Conservation (phyloP, 2,797 vertebrate genomes). For the Graptemys geographica region DNA sequence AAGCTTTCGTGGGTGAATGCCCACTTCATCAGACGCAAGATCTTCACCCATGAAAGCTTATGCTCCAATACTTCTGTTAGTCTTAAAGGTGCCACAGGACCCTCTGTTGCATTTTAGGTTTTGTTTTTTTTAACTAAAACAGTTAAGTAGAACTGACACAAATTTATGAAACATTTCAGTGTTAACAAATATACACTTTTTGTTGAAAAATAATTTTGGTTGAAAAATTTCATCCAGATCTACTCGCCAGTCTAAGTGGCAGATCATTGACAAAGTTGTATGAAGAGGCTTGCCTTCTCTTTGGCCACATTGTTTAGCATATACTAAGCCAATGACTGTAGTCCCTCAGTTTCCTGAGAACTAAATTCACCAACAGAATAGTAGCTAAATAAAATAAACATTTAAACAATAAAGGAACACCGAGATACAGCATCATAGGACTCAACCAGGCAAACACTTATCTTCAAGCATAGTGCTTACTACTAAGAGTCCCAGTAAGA, state of each 20-base stretch:
- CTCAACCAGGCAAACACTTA: background rate
- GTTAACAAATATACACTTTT: background rate
- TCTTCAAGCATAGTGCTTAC: background rate
- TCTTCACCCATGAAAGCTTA: no score
- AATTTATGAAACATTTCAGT: background rate
- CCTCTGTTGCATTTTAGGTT: background rate
- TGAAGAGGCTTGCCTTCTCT: background rate
- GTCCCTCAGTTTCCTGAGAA: background rate
- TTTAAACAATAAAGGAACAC: background rate
- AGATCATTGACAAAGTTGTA: background rate
- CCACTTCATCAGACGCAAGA: no score
- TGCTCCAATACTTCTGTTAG: no score
- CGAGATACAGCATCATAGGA: fast-evolving
- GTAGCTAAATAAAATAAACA: background rate
- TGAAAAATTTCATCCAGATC: background rate
- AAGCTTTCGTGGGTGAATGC: no score
- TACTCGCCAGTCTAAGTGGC: background rate
- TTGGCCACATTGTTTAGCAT: background rate
- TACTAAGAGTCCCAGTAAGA: background rate
- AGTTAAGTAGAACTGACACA: background rate
- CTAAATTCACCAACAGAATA: background rate
- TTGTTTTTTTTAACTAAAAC: background rate
- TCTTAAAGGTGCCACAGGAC: no score
- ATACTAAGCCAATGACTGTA: background rate
- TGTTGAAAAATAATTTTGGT: background rate